Conservation (phyloP, 2,888 invertebrate genomes). For the Falcaria lacertinaria region DNA sequence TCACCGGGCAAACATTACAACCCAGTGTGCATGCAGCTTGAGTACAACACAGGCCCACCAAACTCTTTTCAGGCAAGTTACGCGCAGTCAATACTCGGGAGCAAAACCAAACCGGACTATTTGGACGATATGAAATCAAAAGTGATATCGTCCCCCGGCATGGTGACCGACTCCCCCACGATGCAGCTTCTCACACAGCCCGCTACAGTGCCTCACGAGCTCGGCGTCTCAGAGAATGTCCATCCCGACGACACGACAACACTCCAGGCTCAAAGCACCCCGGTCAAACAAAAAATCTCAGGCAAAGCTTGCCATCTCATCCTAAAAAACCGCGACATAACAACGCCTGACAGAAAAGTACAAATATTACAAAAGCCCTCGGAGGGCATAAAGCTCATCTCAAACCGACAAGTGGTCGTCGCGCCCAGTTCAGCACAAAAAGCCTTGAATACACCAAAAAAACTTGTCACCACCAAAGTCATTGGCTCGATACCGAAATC, state of each 20-base stretch:
- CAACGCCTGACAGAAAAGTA: slow-evolving; percentile 51
- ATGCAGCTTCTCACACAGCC: slow-evolving; percentile 65
- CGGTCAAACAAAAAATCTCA: slow-evolving; percentile 35
- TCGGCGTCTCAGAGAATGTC: slow-evolving; percentile 44
- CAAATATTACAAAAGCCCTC: slow-evolving; percentile 62
- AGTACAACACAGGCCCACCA: slow-evolving; percentile 60
- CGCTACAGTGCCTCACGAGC: slow-evolving; percentile 55
- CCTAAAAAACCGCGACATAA: slow-evolving; percentile 58
- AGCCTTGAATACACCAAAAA: slow-evolving; percentile 50
- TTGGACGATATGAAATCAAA: slow-evolving; percentile 56
- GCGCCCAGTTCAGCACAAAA: slow-evolving; percentile 57
- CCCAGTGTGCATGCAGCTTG: slow-evolving; percentile 43
- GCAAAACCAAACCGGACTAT: slow-evolving; percentile 56
- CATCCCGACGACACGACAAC: slow-evolving; percentile 52
- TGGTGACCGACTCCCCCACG: slow-evolving; percentile 58
- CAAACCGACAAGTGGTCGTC: slow-evolving; percentile 64
- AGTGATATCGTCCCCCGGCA: slow-evolving; percentile 48
- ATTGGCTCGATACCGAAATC: slow-evolving; percentile 58
- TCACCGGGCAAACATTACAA: slow-evolving; percentile 56
- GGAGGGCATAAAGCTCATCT: slow-evolving; percentile 62
- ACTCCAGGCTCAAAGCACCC: slow-evolving; percentile 51
- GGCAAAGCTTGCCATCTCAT: slow-evolving; percentile 66
- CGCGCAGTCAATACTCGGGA: slow-evolving; percentile 62
- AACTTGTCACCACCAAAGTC: slow-evolving; percentile 68
- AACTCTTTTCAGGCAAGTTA: slow-evolving; percentile 72